Percentiles rank a stretch among this genome's conserved stretches.
phyloP scores from a whole-genome alignment of 2,888 invertebrate genomes.

The Adineta ricciae region DNA sequence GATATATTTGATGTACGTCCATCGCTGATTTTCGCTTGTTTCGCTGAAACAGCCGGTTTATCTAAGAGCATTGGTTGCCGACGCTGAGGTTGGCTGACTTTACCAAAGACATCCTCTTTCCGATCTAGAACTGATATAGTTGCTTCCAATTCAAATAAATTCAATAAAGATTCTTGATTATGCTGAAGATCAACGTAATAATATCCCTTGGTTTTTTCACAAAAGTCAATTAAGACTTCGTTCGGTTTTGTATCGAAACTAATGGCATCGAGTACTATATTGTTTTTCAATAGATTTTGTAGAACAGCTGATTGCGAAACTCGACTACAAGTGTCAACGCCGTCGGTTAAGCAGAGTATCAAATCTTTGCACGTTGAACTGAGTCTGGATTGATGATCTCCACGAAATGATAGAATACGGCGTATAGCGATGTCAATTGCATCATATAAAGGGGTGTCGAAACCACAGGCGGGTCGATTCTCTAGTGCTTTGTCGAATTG shows the following conservation, averaged over 20 bases:
- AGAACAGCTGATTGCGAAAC: neutral
- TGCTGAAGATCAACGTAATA: neutral
- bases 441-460: neutral
- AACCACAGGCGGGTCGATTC: neutral
- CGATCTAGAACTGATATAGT: slow-evolving; percentile 9
- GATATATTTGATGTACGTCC: neutral
- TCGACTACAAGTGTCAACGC: neutral
- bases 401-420: neutral
- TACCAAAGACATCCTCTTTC: neutral
- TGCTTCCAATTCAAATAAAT: slow-evolving; percentile 5
- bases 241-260: neutral
- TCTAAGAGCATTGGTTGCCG: neutral
- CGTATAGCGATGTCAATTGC: neutral
- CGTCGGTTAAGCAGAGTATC: neutral
- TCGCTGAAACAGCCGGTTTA: neutral
- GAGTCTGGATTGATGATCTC: neutral
- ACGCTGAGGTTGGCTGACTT: neutral
- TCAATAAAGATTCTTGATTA: neutral
- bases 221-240: neutral
- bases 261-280: neutral
- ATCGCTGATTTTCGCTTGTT: neutral
- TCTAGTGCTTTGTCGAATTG: neutral
- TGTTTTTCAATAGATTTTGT: neutral
- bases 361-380: neutral
- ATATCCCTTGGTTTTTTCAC: neutral